phyloP scores from a whole-genome alignment of 2,797 vertebrate species.

The Nothura maculosa region DNA sequence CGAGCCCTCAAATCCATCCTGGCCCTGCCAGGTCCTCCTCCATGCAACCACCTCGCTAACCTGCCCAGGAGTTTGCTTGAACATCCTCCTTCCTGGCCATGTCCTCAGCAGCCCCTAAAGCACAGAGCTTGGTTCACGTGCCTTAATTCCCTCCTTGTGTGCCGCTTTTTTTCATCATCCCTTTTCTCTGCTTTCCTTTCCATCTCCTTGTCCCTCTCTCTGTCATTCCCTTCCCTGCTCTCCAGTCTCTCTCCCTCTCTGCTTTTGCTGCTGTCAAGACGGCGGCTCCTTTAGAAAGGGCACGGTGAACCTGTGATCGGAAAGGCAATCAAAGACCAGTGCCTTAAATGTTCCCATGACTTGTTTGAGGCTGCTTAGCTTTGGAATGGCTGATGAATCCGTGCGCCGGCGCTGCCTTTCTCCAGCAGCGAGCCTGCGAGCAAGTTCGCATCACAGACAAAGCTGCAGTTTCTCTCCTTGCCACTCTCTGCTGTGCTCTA shows the following conservation, averaged over 20 bases:
- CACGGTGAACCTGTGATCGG: constrained; percentile 5
- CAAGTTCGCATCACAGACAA: constrained; percentile 37
- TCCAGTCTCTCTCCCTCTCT: neutral
- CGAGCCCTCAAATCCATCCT: constrained; percentile 18
- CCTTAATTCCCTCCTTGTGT: constrained; percentile 9
- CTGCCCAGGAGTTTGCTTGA: constrained; percentile 17
- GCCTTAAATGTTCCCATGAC: neutral
- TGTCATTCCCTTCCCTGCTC: neutral
- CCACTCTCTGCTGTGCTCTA: constrained; percentile 14
- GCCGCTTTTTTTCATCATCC: neutral
- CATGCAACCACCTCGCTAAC: constrained; percentile 8
- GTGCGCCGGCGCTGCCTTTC: neutral
- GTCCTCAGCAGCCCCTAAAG: constrained; percentile 18
- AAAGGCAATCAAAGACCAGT: neutral
- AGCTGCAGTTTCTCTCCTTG: constrained; percentile 56
- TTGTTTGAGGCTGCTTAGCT: neutral
- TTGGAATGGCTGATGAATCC: neutral
- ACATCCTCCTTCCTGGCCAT: neutral
- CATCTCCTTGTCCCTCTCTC: neutral
- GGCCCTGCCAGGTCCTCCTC: constrained; percentile 1
- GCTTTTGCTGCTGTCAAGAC: constrained; percentile 44
- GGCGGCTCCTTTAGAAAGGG: constrained; percentile 13
- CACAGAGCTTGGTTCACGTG: neutral
- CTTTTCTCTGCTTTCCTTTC: neutral
- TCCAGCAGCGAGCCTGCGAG: neutral